Percentiles rank a stretch among this genome's conserved stretches.
Evolutionary conservation across 2,113 vertebrate species (phyloP).

Genomic region (Odocoileus hemionus): DNA sequence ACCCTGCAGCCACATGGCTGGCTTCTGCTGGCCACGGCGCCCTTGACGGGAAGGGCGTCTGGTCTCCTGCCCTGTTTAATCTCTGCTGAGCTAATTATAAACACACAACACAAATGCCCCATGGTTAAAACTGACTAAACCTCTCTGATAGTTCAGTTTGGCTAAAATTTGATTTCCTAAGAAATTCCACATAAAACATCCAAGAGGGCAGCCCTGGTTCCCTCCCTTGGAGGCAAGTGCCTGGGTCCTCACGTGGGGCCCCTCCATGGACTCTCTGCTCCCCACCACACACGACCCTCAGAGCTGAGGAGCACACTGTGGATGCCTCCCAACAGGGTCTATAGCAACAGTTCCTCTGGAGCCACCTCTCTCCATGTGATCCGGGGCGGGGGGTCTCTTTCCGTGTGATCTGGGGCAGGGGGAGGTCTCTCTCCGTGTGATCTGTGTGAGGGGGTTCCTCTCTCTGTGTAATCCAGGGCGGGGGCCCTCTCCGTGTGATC

Average conservation of each 20-base stretch:
- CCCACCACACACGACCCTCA: background rate
- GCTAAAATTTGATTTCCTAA: background rate
- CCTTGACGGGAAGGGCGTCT: background rate
- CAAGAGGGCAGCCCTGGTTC: background rate
- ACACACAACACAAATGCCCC: background rate
- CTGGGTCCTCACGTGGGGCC: fast-evolving
- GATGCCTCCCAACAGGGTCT: background rate
- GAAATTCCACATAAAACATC: too few species aligned
- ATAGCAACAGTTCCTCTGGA: background rate
- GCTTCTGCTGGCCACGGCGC: background rate
- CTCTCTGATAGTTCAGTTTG: background rate
- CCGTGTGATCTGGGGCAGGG: fast-evolving
- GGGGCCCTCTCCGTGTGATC: background rate
- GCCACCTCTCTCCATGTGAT: background rate
- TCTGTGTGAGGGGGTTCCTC: too few species aligned
- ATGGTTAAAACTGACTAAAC: background rate
- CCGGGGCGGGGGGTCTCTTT: fast-evolving
- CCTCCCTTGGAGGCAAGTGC: background rate
- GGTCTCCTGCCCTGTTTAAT: background rate
- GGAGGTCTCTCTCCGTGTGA: too few species aligned
- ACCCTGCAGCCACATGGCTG: background rate
- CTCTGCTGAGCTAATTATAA: background rate
- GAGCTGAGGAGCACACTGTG: background rate
- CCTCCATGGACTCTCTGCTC: background rate
- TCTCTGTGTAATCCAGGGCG: too few species aligned